Conservation (phyloP, 2,888 invertebrate genomes). For the Ommatoiulus sabulosus region DNA sequence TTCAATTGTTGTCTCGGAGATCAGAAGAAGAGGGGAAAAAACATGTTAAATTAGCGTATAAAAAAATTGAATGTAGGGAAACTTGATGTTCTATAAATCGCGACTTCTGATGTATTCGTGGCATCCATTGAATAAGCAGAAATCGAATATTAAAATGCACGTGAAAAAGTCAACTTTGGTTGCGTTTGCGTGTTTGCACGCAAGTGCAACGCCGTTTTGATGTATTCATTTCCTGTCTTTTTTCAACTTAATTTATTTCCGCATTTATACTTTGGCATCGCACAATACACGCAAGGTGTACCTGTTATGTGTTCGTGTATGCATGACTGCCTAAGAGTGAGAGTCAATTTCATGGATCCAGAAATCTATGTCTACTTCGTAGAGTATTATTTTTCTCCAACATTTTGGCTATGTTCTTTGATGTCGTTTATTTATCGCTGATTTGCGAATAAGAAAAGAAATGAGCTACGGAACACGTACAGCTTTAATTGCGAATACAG, state of each 20-base stretch:
- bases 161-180: not conserved
- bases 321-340: not conserved
- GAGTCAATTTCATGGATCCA: conserved; percentile 33
- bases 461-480: not conserved
- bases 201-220: not conserved
- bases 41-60: not conserved
- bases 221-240: conserved; percentile 29
- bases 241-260: conserved; percentile 33
- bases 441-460: not conserved
- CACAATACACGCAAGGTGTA: not conserved
- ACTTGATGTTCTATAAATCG: too few relatives aligned
- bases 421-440: not conserved
- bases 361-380: not conserved
- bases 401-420: not conserved
- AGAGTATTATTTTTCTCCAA: conserved; percentile 4
- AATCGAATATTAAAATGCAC: not conserved
- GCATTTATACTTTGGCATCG: not conserved
- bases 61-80: too few relatives aligned
- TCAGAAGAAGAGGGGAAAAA: not conserved
- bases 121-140: not conserved
- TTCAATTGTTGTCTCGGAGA: not conserved
- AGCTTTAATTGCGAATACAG: not conserved
- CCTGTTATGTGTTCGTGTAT: not conserved
- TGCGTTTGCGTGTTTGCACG: not conserved
- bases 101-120: not conserved